Evolutionary conservation across 2,113 vertebrate species (phyloP), one percentile per base, ranked within the genome.

Genomic region (Tauraco erythrolophus): DNA sequence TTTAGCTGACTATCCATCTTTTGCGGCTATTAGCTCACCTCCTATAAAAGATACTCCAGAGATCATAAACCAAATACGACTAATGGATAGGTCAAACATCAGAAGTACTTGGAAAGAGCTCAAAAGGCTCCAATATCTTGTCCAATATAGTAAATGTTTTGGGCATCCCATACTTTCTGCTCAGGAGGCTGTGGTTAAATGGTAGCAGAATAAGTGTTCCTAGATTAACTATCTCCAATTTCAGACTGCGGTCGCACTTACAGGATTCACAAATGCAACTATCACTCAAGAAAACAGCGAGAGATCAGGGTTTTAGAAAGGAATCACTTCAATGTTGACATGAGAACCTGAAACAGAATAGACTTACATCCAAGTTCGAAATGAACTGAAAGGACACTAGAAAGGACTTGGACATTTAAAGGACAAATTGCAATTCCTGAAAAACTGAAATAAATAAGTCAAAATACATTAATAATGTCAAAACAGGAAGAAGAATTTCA

Each of bases 41-140:
- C 53, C 69, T 75, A 48, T 24, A 60, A 97, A 97, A 91, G 54
- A 81, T 74, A 80, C 78, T 86, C 81, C 7, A 28, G 90, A 95
- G 54, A 93, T 95, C 46, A 25, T 19, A 81, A 80, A 75, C 39
- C 87, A 89, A 72, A 93, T 69, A 84, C 71, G 92, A 94, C 75
- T 90, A 95, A 94, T 94, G 85, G 82, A 56, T 80, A 90, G 83
- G 79, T 86, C 88, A 91, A 94, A 93, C 13, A 78, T 81, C 88
- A 87, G 39, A 92, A 95, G 56, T 64, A 78, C 72, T 92, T 96
- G 79, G 88, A 94, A 94, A 91, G 71, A 71, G 39, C 54, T 93
- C 76, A 95, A 46, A 93, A 84, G 33, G 13, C 35, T 92, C 48
- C 19, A 66, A 22, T 88, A 92, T 91, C 83, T 94, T 78, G 39